Percentiles rank a stretch among this genome's conserved stretches.
phyloP scores from a whole-genome alignment of 2,797 vertebrate species.

The Pipistrellus pygmaeus region DNA sequence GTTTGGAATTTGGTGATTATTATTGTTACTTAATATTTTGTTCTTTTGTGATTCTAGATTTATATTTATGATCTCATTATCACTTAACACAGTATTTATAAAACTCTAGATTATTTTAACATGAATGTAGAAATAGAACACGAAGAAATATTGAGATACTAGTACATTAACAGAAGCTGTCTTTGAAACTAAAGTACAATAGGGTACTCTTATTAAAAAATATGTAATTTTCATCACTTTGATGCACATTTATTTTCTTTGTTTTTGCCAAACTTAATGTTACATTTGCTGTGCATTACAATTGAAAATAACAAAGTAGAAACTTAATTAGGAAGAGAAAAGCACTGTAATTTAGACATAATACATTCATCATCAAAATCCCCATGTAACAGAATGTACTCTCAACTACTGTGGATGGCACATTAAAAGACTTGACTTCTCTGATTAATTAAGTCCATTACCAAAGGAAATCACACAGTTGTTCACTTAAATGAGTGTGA shows the following conservation, averaged over 20 bases:
- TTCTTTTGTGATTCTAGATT: neutral
- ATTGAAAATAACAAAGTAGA: constrained; percentile 13
- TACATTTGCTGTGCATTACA: neutral
- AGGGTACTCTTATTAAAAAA: neutral
- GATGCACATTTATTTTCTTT: neutral
- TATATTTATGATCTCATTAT: neutral
- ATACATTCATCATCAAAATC: constrained; percentile 42
- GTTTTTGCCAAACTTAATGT: neutral
- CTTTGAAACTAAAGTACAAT: neutral
- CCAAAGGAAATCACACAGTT: constrained; percentile 72
- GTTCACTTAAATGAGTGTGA: constrained; percentile 67
- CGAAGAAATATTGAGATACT: neutral
- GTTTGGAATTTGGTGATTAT: neutral
- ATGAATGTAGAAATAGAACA: neutral
- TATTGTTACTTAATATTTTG: neutral
- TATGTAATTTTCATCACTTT: neutral
- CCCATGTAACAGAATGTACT: constrained; percentile 31
- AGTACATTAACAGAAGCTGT: neutral
- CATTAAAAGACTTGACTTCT: constrained; percentile 59
- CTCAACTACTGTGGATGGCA: constrained; percentile 61
- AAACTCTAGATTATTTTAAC: neutral
- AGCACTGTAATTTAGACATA: constrained; percentile 35
- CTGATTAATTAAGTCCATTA: constrained; percentile 76
- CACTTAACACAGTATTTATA: neutral
- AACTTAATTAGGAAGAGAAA: constrained; percentile 56